Conservation (phyloP, 2,797 vertebrate genomes). For the Gymnocypris eckloni region DNA sequence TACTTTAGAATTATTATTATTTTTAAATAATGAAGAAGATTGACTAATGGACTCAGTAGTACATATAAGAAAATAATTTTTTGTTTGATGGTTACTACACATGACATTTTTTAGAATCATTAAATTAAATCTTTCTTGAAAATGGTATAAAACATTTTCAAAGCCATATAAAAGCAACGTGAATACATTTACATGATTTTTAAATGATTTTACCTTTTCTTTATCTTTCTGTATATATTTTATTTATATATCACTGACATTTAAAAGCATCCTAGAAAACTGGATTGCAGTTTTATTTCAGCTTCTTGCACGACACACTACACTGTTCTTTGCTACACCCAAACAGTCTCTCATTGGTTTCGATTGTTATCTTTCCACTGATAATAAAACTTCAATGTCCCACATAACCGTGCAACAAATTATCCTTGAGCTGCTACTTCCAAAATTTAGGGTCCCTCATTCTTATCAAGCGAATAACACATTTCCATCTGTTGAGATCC, state of each 20-base stretch:
- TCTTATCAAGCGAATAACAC: constrained; percentile 45
- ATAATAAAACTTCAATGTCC: constrained; percentile 21
- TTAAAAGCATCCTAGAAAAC: background rate
- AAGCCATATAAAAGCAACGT: background rate
- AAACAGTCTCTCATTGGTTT: background rate
- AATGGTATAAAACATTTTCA: background rate
- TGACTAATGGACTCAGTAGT: background rate
- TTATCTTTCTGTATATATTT: background rate
- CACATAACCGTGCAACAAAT: constrained; percentile 14
- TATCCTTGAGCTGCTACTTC: constrained; percentile 10
- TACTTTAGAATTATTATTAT: background rate
- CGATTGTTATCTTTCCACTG: constrained; percentile 8
- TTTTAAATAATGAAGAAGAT: background rate
- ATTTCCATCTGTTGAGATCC: constrained; percentile 48
- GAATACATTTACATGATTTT: background rate
- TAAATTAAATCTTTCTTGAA: background rate
- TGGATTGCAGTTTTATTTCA: constrained; percentile 3
- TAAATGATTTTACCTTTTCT: background rate
- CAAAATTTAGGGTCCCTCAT: constrained; percentile 2
- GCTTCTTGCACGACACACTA: background rate
- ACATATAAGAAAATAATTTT: background rate
- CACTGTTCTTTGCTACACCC: background rate
- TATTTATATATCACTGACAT: background rate
- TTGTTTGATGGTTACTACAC: background rate
- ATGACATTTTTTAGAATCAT: background rate